Evolutionary conservation across 2,888 invertebrate genomes (phyloP).

Genomic region (Encarsia formosa): DNA sequence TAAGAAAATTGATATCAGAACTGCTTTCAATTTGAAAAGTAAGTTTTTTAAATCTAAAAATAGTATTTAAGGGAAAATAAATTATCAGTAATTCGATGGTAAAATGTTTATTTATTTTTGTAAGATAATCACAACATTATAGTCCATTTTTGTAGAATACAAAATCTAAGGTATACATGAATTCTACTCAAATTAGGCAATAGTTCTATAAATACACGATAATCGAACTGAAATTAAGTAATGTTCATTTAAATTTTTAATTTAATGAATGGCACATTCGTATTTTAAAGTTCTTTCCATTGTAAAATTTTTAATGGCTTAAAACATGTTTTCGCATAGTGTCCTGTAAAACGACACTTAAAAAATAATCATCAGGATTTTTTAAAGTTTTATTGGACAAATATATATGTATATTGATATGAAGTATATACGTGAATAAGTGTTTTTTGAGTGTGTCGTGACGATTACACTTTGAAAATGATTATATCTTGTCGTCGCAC

Average conservation of each 20-base stretch:
- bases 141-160: slow-evolving; percentile 38
- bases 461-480: slow-evolving; percentile 19
- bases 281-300: slow-evolving; percentile 36
- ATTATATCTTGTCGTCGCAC: no score
- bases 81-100: slow-evolving; percentile 22
- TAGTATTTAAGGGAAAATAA: neutral
- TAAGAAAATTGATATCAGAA: no score
- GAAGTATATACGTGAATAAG: neutral
- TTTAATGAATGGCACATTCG: slow-evolving; percentile 48
- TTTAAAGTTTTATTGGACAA: slow-evolving; percentile 17
- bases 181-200: slow-evolving; percentile 25
- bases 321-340: slow-evolving; percentile 1
- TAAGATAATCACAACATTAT: slow-evolving; percentile 42
- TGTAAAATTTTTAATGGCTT: slow-evolving; percentile 4
- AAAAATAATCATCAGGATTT: slow-evolving; percentile 26
- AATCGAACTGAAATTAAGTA: slow-evolving; percentile 27
- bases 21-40: no score
- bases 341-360: slow-evolving; percentile 25
- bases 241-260: slow-evolving; percentile 37
- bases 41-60: no score
- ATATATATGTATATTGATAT: slow-evolving; percentile 1
- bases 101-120: slow-evolving; percentile 41
- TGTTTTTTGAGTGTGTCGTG: slow-evolving; percentile 1
- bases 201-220: slow-evolving; percentile 19
- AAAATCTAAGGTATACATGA: slow-evolving; percentile 38